Percentiles rank a stretch among this genome's conserved stretches.
These are phyloP conservation scores for Bufotes viridis DNA, from an alignment of 2,797 vertebrate genomes.

Conservation along the genomic window DNA sequence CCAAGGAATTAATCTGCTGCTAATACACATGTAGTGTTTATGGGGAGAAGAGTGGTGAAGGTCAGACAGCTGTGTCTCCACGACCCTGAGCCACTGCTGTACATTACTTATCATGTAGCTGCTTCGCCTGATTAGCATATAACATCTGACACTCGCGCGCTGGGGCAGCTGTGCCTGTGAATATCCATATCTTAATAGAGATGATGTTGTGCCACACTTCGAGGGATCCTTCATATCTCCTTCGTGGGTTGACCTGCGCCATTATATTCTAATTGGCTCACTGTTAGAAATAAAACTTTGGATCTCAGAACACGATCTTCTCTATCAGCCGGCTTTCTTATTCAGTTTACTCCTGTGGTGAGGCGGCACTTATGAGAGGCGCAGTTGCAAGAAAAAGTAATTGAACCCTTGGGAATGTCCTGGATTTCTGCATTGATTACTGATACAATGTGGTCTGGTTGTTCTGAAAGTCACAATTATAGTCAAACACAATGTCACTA, in stretches of 20 bases:
- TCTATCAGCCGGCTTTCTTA: background rate
- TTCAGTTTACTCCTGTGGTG: background rate
- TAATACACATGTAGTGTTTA: slow-evolving; percentile 11
- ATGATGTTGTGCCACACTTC: background rate
- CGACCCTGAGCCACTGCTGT: background rate
- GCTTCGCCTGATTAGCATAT: background rate
- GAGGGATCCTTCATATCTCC: background rate
- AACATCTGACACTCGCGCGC: background rate
- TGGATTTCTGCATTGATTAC: no score
- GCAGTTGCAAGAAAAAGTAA: no score
- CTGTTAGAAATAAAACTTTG: background rate
- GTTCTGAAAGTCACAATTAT: no score
- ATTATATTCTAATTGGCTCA: background rate
- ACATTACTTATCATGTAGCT: slow-evolving; percentile 17
- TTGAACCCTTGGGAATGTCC: no score
- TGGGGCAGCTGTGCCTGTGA: background rate
- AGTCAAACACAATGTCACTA: no score
- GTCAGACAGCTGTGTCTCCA: background rate
- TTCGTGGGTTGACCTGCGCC: background rate
- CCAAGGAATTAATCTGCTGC: slow-evolving; percentile 32
- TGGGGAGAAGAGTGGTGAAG: background rate
- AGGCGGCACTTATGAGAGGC: background rate
- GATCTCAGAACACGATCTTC: background rate
- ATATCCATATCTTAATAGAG: slow-evolving; percentile 18
- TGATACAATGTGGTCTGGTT: no score